These are phyloP conservation scores for Sander lucioperca DNA, from an alignment of 2,113 vertebrate genomes.

Conservation along the genomic window DNA sequence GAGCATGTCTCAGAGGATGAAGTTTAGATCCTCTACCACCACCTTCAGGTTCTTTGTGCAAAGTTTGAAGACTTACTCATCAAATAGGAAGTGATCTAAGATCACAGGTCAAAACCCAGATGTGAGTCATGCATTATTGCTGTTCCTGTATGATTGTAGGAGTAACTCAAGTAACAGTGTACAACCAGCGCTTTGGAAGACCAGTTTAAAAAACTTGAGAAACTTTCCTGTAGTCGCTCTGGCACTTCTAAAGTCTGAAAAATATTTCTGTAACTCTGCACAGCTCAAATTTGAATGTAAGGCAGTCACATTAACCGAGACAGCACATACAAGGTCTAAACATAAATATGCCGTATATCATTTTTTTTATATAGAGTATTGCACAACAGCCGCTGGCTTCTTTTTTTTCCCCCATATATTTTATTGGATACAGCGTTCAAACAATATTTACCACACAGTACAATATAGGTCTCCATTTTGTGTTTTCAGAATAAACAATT, in stretches of 20 bases:
- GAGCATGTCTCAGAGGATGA: not conserved
- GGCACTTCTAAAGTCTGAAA: not conserved
- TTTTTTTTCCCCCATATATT: too few relatives aligned
- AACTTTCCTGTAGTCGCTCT: not conserved
- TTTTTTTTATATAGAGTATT: not conserved
- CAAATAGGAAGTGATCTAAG: not conserved
- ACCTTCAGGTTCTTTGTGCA: not conserved
- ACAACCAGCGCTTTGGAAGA: not conserved
- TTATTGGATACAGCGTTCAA: too few relatives aligned
- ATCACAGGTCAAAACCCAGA: not conserved
- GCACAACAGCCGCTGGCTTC: not conserved
- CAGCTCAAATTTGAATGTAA: not conserved
- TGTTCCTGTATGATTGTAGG: not conserved
- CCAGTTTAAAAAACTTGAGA: not conserved
- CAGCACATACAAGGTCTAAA: not conserved
- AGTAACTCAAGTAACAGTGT: not conserved
- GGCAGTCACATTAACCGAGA: not conserved
- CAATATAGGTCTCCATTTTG: too few relatives aligned
- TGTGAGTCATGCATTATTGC: not conserved
- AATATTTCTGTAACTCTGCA: not conserved
- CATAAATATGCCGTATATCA: not conserved
- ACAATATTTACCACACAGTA: too few relatives aligned
- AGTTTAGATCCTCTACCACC: slow-evolving; percentile 18
- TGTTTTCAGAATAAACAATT: too few relatives aligned
- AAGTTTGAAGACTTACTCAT: not conserved